Conservation (phyloP, 2,797 vertebrate species). For the Darevskia mixta region DNA sequence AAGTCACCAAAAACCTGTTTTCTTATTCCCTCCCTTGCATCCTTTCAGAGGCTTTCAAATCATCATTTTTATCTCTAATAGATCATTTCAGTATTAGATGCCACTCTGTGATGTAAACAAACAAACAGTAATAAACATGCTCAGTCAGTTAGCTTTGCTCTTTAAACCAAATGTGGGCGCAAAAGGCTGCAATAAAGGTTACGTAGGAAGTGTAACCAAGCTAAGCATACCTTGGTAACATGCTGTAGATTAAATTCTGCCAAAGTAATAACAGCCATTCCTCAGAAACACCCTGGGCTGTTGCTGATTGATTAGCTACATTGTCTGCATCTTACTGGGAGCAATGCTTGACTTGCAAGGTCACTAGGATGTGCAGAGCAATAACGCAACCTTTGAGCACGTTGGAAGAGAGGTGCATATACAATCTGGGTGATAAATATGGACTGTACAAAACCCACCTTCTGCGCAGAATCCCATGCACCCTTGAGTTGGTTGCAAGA, state of each 20-base stretch:
- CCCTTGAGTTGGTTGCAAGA: conserved; percentile 82
- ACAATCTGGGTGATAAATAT: conserved; percentile 48
- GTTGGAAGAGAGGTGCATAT: conserved; percentile 18
- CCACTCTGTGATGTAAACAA: conserved; percentile 44
- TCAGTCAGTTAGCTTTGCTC: conserved; percentile 38
- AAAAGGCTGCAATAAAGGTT: conserved; percentile 61
- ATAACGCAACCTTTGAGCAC: conserved; percentile 40
- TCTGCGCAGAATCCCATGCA: conserved; percentile 85
- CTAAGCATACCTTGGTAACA: conserved; percentile 39
- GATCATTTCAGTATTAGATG: conserved; percentile 65
- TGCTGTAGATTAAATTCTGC: conserved; percentile 57
- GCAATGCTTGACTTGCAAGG: conserved; percentile 57
- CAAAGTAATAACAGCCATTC: conserved; percentile 60
- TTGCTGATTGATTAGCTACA: conserved; percentile 67
- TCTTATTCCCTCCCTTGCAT: conserved; percentile 39
- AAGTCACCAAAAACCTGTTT: conserved; percentile 69
- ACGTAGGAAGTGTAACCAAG: conserved; percentile 59
- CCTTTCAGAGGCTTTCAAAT: conserved; percentile 49
- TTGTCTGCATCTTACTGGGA: conserved; percentile 40
- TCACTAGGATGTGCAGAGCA: conserved; percentile 24
- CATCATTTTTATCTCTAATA: conserved; percentile 45
- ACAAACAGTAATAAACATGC: conserved; percentile 39
- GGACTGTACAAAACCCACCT: conserved; percentile 67
- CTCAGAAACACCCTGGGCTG: conserved; percentile 60
- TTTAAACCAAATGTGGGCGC: conserved; percentile 47